phyloP scores from a whole-genome alignment of 2,797 vertebrate species.

The Epinephelus awoara region DNA sequence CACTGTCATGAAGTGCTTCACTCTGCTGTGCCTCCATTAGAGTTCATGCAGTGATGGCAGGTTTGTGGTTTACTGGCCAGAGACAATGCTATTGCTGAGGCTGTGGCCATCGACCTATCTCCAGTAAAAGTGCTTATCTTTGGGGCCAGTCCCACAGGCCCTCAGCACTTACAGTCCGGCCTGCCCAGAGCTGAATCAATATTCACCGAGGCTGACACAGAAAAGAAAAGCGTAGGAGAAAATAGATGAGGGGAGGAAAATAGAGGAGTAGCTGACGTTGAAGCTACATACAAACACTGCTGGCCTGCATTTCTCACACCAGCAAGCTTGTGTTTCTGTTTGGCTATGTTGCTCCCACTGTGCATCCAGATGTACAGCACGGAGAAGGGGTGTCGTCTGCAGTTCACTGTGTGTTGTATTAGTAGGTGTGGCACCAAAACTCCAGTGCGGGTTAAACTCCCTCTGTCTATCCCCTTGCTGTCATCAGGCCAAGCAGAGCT shows the following conservation, averaged over 20 bases:
- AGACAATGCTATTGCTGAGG: conserved; percentile 48
- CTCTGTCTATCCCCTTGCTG: conserved; percentile 61
- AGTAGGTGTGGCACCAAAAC: conserved; percentile 56
- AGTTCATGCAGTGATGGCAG: conserved; percentile 63
- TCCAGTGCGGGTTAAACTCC: conserved; percentile 54
- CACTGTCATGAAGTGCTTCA: conserved; percentile 54
- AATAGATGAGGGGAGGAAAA: conserved; percentile 33
- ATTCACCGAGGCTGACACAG: conserved; percentile 61
- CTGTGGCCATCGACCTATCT: conserved; percentile 68
- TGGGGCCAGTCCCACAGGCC: conserved; percentile 62
- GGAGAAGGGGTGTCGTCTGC: conserved; percentile 22
- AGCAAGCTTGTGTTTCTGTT: conserved; percentile 14
- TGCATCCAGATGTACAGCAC: conserved; percentile 47
- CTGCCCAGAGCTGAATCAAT: conserved; percentile 75
- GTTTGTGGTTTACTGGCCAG: conserved; percentile 49
- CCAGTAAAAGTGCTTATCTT: conserved; percentile 82
- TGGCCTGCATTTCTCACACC: conserved; percentile 34
- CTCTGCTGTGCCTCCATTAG: conserved; percentile 60
- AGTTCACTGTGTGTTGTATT: conserved; percentile 18
- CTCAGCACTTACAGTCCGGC: conserved; percentile 76
- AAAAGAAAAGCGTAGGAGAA: conserved; percentile 33
- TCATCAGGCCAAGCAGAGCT: conserved; percentile 72
- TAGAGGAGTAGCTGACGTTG: conserved; percentile 29
- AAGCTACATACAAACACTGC: conserved; percentile 30
- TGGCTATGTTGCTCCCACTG: conserved; percentile 24